Conservation (phyloP, 2,888 invertebrate species). For the Drosophila paracracens region DNA sequence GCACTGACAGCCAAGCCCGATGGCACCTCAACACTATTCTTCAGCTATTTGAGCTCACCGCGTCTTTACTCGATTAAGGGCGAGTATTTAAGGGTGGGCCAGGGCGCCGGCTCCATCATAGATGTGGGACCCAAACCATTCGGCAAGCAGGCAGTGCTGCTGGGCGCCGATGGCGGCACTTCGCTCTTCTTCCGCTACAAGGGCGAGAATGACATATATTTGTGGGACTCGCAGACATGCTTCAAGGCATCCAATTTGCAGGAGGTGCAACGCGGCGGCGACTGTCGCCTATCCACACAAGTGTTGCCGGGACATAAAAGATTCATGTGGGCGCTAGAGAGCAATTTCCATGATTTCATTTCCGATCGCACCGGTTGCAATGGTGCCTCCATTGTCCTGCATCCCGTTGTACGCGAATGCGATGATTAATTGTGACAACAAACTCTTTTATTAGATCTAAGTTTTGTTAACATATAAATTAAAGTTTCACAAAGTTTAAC, state of each 20-base stretch:
- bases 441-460: constrained; percentile 32
- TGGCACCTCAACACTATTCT: constrained; percentile 86
- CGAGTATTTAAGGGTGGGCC: constrained; percentile 86
- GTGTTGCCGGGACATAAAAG: constrained; percentile 87
- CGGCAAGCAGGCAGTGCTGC: constrained; percentile 86
- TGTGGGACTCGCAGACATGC: constrained; percentile 88
- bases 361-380: constrained; percentile 87
- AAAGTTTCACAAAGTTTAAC: constrained; percentile 43
- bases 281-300: constrained; percentile 87
- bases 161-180: constrained; percentile 88
- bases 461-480: constrained; percentile 42
- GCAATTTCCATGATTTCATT: constrained; percentile 89
- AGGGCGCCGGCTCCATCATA: constrained; percentile 86
- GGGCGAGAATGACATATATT: constrained; percentile 88
- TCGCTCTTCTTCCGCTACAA: constrained; percentile 88
- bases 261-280: constrained; percentile 87
- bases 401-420: constrained; percentile 87
- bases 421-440: constrained; percentile 62
- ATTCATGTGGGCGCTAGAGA: constrained; percentile 88
- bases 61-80: constrained; percentile 87
- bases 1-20: constrained; percentile 86
- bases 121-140: constrained; percentile 87
- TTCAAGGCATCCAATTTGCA: constrained; percentile 87
- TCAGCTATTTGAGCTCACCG: constrained; percentile 87
- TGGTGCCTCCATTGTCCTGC: constrained; percentile 87